Evolutionary conservation across 2,113 vertebrate genomes (phyloP), one percentile per base, ranked within the genome.

Genomic region (Platysteira castanea): DNA sequence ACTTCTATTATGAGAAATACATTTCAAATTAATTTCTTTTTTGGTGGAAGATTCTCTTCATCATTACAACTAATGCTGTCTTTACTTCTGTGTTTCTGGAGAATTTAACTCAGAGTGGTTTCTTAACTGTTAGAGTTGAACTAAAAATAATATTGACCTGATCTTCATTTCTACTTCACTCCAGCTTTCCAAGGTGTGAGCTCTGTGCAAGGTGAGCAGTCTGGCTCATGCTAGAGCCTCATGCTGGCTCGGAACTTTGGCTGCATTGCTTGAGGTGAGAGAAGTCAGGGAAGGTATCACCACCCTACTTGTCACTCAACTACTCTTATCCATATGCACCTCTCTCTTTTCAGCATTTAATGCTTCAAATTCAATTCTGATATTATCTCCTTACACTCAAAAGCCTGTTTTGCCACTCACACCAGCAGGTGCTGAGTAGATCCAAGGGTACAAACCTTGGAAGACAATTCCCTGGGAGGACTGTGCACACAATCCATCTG

Each of bases 401-500:
- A 64, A 93, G 12, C 13, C 53, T 4, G 1, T 68, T 87, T 53
- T 47, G 31, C 15, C 30, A 26, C n/a, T 65, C 37, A 17, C 4
- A 6, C 15, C 64, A 73, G 54, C 24, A 91, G 35, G 31, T 35
- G 46, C 13, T 46, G 42, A 53, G 59, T 41, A 49, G 33, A 61
- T 18, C 15, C 28, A 24, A 59, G 12, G 17, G 15, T 39, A 22
- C 7, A 69, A 70, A 24, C 6, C 15, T 50, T 61, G 44, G n/a
- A 75, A 75, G 15, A 11, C 13, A 39, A 13, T 52, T 53, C 28
- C 11, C 35, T 74, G 24, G 23, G 18, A 54, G 26, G 9, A 26
- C 4, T 63, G 27, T 31, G 28, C 7, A 35, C 11, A 14, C 13
- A 6, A 15, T 54, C 1, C 0, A 4, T 24, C 69, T 78, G 28